Evolutionary conservation across 2,888 invertebrate species (phyloP), one percentile per base, ranked within the genome.

Genomic region (Belgica antarctica): DNA sequence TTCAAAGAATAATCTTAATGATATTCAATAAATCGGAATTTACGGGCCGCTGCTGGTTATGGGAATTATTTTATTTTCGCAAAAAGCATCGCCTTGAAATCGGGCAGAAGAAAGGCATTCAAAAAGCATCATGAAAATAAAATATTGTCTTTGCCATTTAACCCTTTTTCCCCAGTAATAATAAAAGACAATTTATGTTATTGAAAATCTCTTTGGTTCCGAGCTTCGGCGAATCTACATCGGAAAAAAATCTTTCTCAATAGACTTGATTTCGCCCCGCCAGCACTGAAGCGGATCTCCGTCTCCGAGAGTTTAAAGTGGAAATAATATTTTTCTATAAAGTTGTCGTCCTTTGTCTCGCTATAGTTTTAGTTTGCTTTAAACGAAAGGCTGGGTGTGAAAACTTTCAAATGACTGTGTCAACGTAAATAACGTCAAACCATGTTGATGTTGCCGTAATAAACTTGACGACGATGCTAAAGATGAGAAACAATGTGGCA

Each of bases 231-330:
- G 17, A 7, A 65, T 41, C 27, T 46, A 5, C 65, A 65, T 65
- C 65, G 46, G 24, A 65, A 46, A 46, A 65, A 46, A 65, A 65
- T 65, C 65, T 46, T 46, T 65, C 46, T 65, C 65, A 65, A 65
- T 65, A 25, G 27, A 25, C 7, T 62, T 22, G 22, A 52, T 22
- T n/a, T n/a, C 15, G 41, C 41, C 15, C 41, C 41, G 41, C 41
- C 41, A 10, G 3, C 41, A 15, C n/a, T 2, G 10, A n/a, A 10
- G 41, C 41, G 41, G 41, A 12, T 10, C 15, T 41, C 22, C n/a
- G 52, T 4, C 52, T 52, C 17, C 2, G 12, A 22, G 22, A 52
- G 17, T 52, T 52, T 22, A 31, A 52, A 52, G 22, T 12, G n/a
- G 22, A 12, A 52, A 52, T 52, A 52, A 61, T 24, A 61, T 12